These are phyloP conservation scores for Latrodectus elegans DNA, from an alignment of 2,888 invertebrate species.

Conservation along the genomic window DNA sequence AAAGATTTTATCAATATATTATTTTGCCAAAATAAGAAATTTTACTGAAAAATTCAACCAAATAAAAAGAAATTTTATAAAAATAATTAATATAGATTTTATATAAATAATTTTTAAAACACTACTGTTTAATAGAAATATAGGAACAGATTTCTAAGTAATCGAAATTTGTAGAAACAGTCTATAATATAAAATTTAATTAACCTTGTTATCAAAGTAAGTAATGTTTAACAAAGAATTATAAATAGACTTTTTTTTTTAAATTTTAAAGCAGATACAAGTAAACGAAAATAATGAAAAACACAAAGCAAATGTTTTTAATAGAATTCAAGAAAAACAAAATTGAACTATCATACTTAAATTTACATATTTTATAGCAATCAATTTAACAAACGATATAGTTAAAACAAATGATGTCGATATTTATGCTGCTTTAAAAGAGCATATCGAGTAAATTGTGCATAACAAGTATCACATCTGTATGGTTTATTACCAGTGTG, in stretches of 20 bases:
- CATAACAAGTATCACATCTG: neutral
- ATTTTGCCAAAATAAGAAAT: no score
- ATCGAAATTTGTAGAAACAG: no score
- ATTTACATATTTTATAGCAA: neutral
- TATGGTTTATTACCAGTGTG: slow-evolving; percentile 22
- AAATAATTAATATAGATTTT: neutral
- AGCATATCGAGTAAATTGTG: slow-evolving; percentile 7
- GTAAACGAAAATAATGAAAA: neutral
- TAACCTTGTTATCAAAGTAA: no score
- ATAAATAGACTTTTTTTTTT: neutral
- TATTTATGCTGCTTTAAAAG: slow-evolving; percentile 6
- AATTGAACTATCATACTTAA: neutral
- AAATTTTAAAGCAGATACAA: neutral
- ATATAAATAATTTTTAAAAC: neutral
- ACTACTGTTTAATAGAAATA: no score
- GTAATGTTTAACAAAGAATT: no score
- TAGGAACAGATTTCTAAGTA: no score
- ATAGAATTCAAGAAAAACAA: neutral
- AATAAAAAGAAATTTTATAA: neutral
- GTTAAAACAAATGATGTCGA: neutral
- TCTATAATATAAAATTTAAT: no score
- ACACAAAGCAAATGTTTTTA: neutral
- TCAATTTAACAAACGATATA: neutral
- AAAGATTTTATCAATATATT: no score
- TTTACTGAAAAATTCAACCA: no score